Conservation (phyloP, 1,140 invertebrate species). For the Oreohelix idahoensis region DNA sequence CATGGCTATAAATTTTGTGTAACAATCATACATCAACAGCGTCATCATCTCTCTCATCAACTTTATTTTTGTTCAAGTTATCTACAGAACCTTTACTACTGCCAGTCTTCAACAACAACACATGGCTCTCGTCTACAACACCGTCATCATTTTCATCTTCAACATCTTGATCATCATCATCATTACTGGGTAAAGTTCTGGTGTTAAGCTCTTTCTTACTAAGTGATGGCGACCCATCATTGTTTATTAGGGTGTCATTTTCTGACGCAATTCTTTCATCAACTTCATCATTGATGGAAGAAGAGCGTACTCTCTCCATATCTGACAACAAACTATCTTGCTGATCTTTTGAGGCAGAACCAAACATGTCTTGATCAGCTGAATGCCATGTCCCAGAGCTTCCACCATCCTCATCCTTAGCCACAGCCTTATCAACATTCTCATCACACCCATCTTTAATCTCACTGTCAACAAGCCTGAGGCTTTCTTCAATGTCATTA, state of each 20-base stretch:
- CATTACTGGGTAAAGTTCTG: background rate
- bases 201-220: background rate
- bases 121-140: background rate
- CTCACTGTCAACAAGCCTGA: background rate
- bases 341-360: background rate
- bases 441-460: background rate
- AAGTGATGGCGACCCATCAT: background rate
- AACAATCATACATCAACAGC: background rate
- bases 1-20: too few species aligned
- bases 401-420: background rate
- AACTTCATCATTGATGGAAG: background rate
- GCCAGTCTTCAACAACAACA: background rate
- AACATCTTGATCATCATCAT: slow-evolving; percentile 50
- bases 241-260: background rate
- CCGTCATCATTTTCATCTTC: slow-evolving; percentile 74
- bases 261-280: background rate
- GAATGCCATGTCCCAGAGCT: background rate
- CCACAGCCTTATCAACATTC: background rate
- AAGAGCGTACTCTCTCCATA: background rate
- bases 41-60: background rate
- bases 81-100: background rate
- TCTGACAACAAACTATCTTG: background rate
- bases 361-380: background rate
- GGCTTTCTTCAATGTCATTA: background rate
- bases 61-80: background rate